Evolutionary conservation across 2,888 invertebrate genomes (phyloP).

Genomic region (Cyclophora punctaria): DNA sequence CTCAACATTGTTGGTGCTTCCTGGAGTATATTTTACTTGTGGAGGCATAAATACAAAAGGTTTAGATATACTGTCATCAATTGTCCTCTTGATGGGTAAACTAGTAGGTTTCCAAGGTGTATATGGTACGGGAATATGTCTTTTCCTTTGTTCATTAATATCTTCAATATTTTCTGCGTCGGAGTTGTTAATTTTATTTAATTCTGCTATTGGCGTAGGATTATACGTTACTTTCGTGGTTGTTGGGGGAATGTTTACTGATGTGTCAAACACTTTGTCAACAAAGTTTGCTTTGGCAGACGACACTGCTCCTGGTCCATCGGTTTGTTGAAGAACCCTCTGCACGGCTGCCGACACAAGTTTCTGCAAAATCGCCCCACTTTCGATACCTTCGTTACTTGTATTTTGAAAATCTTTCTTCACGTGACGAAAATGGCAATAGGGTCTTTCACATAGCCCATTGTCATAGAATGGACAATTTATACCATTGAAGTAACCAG

Average conservation of each 20-base stretch:
- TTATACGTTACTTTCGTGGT: conserved; percentile 71
- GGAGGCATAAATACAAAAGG: conserved; percentile 62
- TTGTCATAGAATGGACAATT: conserved; percentile 89
- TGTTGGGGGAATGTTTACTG: conserved; percentile 39
- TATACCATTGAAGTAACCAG: conserved; percentile 90
- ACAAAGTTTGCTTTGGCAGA: conserved; percentile 20
- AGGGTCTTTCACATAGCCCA: conserved; percentile 88
- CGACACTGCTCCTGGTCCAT: conserved; percentile 29
- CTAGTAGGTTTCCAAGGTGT: conserved; percentile 65
- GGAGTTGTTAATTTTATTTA: conserved; percentile 60
- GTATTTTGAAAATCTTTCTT: conserved; percentile 78
- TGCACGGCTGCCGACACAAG: conserved; percentile 77
- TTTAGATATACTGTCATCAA: conserved; percentile 52
- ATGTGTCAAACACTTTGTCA: conserved; percentile 19
- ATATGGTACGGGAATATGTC: conserved; percentile 70
- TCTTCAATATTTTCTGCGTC: conserved; percentile 47
- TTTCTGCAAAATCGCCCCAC: conserved; percentile 72
- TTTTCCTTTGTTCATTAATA: conserved; percentile 47
- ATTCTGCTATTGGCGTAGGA: conserved; percentile 79
- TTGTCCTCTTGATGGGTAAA: conserved; percentile 47
- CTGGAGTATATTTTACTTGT: conserved; percentile 54
- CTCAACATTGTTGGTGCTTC: conserved; percentile 42
- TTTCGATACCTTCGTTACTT: conserved; percentile 55
- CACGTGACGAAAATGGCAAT: conserved; percentile 93
- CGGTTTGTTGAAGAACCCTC: conserved; percentile 75